Evolutionary conservation across 2,888 invertebrate species (phyloP), one percentile per base, ranked within the genome.

Genomic region (Platycheirus albimanus): DNA sequence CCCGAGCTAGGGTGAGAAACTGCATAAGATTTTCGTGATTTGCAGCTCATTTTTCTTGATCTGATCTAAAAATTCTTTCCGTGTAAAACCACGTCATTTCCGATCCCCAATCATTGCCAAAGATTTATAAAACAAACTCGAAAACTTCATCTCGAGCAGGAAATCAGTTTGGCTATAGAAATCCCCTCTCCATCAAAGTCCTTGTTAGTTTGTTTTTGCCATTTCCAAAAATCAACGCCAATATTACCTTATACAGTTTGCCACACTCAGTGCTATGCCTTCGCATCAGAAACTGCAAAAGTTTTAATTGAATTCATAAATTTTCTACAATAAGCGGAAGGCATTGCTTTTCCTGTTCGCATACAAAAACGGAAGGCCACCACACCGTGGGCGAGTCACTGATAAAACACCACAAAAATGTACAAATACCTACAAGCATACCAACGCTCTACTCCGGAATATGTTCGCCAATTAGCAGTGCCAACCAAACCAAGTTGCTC

Each of bases 291-390:
- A 88, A 88, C 85, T 86, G 88, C 86, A 86, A 88, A 88, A 88
- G 86, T 88, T 88, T 88, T 88, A 88, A 88, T 88, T 88, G 88
- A 88, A 88, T 88, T 88, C 88, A 88, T 88, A 88, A 88, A 88
- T 88, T 88, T 87, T 87, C 86, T 45, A 56, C 69, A 63, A 83
- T 71, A 74, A 78, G 56, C 67, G 83, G 78, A 78, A 78, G 72
- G 51, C 71, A 63, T 83, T 64, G 78, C 36, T 61, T 47, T 69
- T 66, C 49, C 64, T 43, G 45, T 45, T 49, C 19, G 30, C 61
- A 47, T 61, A 71, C 58, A 66, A 75, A 58, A 75, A 58, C 66
- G 52, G 63, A 77, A 61, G 67, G 38, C 74, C 61, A 41, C 43
- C 36, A 36, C 17, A 36, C 24, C 11, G 41, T 4, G 20, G 43